Evolutionary conservation across 2,888 invertebrate genomes (phyloP).

Genomic region (Caenorhabditis japonica): DNA sequence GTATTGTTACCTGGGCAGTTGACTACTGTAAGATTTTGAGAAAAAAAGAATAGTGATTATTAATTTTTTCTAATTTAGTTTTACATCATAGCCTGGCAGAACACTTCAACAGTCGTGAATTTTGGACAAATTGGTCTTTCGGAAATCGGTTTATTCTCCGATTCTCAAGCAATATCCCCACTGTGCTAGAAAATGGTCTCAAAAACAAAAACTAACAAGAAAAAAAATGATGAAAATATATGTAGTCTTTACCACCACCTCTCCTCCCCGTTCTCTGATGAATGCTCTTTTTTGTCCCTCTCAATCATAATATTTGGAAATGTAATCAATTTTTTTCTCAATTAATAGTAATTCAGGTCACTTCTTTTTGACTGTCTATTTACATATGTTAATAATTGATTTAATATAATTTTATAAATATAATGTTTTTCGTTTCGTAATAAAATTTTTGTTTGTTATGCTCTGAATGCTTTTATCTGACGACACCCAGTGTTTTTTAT

Average conservation of each 20-base stretch:
- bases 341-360: conserved; percentile 42
- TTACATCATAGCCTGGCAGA: conserved; percentile 62
- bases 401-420: conserved; percentile 25
- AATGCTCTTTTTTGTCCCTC: conserved; percentile 16
- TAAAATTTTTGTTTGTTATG: conserved; percentile 26
- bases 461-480: neutral
- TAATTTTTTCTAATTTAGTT: conserved; percentile 38
- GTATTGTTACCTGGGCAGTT: conserved; percentile 57
- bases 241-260: no score
- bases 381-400: neutral
- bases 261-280: no score
- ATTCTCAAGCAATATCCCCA: conserved; percentile 57
- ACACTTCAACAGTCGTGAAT: conserved; percentile 51
- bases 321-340: no score
- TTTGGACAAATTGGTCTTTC: conserved; percentile 66
- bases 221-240: conserved; percentile 25
- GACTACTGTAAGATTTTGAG: conserved; percentile 47
- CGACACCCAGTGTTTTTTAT: conserved; percentile 18
- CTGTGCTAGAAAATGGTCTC: conserved; percentile 52
- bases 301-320: no score
- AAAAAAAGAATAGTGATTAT: neutral
- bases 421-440: neutral
- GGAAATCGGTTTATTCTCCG: conserved; percentile 58
- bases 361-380: neutral
- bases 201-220: neutral